Percentiles rank a stretch among this genome's conserved stretches.
Conservation (phyloP, 2,888 invertebrate genomes). For the Lacanobia wlatinum region DNA sequence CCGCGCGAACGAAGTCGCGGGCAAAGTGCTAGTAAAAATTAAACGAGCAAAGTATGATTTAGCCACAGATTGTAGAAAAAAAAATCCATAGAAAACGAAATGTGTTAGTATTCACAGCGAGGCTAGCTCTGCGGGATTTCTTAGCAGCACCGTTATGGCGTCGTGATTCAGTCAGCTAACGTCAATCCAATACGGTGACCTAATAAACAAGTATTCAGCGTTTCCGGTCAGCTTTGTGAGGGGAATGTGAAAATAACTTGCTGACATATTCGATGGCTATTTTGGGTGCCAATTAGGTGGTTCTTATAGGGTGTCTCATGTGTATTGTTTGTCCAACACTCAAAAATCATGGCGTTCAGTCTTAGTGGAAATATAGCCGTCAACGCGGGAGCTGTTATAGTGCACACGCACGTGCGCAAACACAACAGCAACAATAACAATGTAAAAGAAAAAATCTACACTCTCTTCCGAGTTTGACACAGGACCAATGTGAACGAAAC, state of each 20-base stretch:
- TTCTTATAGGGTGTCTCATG: neutral
- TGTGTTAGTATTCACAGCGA: constrained; percentile 46
- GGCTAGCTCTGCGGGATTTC: constrained; percentile 40
- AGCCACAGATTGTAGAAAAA: neutral
- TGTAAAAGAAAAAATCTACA: too few relatives aligned
- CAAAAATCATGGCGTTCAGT: too few relatives aligned
- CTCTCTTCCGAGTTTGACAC: too few relatives aligned
- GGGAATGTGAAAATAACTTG: constrained; percentile 24
- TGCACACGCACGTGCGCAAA: too few relatives aligned
- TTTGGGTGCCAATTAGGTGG: neutral
- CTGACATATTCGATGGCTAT: neutral
- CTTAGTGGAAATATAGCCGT: too few relatives aligned
- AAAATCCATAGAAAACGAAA: neutral
- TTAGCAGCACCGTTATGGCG: constrained; percentile 37
- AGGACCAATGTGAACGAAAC: too few relatives aligned
- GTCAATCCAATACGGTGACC: constrained; percentile 34
- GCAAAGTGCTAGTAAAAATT: too few relatives aligned
- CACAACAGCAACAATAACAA: too few relatives aligned
- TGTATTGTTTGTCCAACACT: neutral
- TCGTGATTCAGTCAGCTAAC: constrained; percentile 43
- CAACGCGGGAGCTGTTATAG: too few relatives aligned
- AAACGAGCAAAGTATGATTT: too few relatives aligned
- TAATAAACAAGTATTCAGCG: constrained; percentile 43
- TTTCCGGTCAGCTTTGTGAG: constrained; percentile 44
- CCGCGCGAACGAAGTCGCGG: too few relatives aligned